Percentiles rank a stretch among this genome's conserved stretches.
phyloP scores from a whole-genome alignment of 2,797 vertebrate genomes.

The Mormyrus proboscirostris region DNA sequence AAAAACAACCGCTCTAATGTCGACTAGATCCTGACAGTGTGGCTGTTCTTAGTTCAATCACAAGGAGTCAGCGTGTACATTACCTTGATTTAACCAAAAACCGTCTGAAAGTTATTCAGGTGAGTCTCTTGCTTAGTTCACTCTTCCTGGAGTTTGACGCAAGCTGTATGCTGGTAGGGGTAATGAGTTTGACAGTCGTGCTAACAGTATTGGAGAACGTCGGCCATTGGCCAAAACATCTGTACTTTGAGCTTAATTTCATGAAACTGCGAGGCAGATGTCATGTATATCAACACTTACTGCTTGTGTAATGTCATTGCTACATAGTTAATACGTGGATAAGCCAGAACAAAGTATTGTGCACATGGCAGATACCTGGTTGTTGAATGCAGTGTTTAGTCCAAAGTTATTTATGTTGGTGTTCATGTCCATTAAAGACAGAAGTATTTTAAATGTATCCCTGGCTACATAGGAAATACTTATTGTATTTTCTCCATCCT shows the following conservation, averaged over 20 bases:
- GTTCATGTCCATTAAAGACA: slow-evolving; percentile 42
- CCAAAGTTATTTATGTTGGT: slow-evolving; percentile 43
- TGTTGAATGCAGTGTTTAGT: slow-evolving; percentile 49
- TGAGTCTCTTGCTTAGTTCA: slow-evolving; percentile 51
- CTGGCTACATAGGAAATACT: slow-evolving; percentile 41
- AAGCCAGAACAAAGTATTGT: slow-evolving; percentile 29
- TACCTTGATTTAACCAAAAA: not conserved
- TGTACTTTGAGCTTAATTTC: slow-evolving; percentile 31
- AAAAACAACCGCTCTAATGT: not conserved
- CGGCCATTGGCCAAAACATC: slow-evolving; percentile 24
- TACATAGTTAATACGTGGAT: slow-evolving; percentile 37
- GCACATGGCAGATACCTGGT: slow-evolving; percentile 45
- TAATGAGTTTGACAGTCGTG: not conserved
- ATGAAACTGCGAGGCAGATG: slow-evolving; percentile 37
- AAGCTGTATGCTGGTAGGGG: slow-evolving; percentile 58
- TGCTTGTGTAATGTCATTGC: slow-evolving; percentile 54
- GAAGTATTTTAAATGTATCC: slow-evolving; percentile 51
- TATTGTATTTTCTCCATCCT: slow-evolving; percentile 55
- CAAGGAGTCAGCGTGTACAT: not conserved
- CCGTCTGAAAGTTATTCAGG: not conserved
- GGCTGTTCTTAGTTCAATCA: not conserved
- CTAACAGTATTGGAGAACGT: not conserved
- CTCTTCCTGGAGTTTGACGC: slow-evolving; percentile 52
- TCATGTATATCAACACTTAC: slow-evolving; percentile 45
- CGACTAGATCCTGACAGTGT: not conserved